Percentiles rank a stretch among this genome's conserved stretches.
Conservation (phyloP, 2,797 vertebrate genomes). For the Muscicapa striata region DNA sequence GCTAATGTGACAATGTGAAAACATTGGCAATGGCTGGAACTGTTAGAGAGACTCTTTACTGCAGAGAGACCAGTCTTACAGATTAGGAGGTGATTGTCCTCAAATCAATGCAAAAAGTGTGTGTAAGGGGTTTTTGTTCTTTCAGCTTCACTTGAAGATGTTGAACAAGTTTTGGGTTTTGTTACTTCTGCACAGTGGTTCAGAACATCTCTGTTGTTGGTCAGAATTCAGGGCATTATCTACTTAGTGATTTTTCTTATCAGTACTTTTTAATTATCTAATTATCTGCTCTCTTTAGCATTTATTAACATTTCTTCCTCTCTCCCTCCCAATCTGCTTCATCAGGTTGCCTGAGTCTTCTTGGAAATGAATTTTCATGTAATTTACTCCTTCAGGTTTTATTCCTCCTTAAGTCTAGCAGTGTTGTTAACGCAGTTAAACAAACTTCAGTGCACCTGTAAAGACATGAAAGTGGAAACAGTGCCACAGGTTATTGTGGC, state of each 20-base stretch:
- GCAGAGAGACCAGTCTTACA: not conserved
- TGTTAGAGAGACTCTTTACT: not conserved
- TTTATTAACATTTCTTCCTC: not conserved
- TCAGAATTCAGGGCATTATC: not conserved
- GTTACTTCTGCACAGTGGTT: not conserved
- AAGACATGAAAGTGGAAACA: slow-evolving; percentile 1
- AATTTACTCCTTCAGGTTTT: not conserved
- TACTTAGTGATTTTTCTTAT: not conserved
- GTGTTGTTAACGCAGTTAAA: not conserved
- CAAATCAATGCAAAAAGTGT: not conserved
- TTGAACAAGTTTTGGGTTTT: not conserved
- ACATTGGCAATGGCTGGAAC: not conserved
- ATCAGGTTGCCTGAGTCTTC: not conserved
- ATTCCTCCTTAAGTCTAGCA: not conserved
- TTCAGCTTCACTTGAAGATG: not conserved
- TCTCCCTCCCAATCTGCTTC: not conserved
- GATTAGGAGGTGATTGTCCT: not conserved
- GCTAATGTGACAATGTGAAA: not conserved
- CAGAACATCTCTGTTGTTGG: not conserved
- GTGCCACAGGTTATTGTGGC: not conserved
- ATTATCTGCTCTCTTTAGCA: not conserved
- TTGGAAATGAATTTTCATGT: not conserved
- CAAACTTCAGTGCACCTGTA: not conserved
- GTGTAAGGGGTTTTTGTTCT: not conserved
- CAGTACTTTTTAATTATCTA: not conserved